Percentiles rank a stretch among this genome's conserved stretches.
Conservation (phyloP, 2,888 invertebrate species). For the Ochlodes sylvanus region DNA sequence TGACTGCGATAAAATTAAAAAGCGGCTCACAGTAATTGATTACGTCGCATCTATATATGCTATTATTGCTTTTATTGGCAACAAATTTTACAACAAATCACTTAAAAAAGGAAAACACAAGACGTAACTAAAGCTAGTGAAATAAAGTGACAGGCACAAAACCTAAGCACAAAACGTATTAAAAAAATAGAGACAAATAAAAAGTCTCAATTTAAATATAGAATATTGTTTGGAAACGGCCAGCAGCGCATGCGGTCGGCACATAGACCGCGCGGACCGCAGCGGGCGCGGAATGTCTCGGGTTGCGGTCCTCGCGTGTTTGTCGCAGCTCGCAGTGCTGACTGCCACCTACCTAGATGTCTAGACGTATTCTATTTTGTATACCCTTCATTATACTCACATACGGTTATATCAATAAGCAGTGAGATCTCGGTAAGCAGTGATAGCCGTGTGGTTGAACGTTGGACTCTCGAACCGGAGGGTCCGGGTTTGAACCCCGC, state of each 20-base stretch:
- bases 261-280: conserved; percentile 9
- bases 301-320: conserved; percentile 28
- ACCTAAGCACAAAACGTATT: neutral
- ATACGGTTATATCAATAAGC: no score
- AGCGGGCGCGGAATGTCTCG: conserved; percentile 23
- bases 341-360: neutral
- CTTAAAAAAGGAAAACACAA: no score
- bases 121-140: no score
- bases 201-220: conserved; percentile 2
- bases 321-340: conserved; percentile 2
- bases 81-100: neutral
- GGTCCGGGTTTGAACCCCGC: no score
- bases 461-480: no score
- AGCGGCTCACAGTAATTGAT: conserved; percentile 28
- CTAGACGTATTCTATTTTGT: neutral
- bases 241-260: neutral
- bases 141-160: no score
- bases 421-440: no score
- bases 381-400: neutral
- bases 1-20: conserved; percentile 32
- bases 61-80: conserved; percentile 11
- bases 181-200: neutral
- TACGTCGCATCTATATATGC: conserved; percentile 17
- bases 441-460: no score
- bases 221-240: neutral